These are phyloP conservation scores for Halictus quadricinctus DNA, from an alignment of 2,888 invertebrate genomes.

Conservation along the genomic window DNA sequence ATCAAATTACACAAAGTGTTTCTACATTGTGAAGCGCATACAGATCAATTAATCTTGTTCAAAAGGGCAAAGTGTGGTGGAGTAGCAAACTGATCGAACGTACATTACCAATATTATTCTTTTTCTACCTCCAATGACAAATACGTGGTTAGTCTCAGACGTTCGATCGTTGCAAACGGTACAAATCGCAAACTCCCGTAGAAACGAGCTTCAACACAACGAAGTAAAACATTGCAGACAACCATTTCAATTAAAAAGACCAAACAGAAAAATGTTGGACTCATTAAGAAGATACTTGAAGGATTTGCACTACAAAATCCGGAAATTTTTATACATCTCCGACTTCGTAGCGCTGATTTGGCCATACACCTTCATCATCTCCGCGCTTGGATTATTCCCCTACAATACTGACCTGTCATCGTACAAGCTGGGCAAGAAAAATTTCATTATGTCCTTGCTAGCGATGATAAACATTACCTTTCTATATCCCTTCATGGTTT, in stretches of 20 bases:
- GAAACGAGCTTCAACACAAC: neutral
- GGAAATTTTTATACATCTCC: slow-evolving; percentile 59
- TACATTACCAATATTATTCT: slow-evolving; percentile 35
- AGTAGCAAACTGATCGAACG: neutral
- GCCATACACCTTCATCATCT: slow-evolving; percentile 61
- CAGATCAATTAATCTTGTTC: slow-evolving; percentile 28
- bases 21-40: neutral
- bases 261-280: neutral
- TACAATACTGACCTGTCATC: slow-evolving; percentile 56
- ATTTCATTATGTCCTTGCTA: slow-evolving; percentile 57
- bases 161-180: neutral
- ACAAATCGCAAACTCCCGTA: neutral
- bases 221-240: neutral
- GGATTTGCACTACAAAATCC: slow-evolving; percentile 40
- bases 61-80: slow-evolving; percentile 36
- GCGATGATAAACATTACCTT: slow-evolving; percentile 24
- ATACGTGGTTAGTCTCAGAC: slow-evolving; percentile 26
- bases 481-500: slow-evolving; percentile 34
- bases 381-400: slow-evolving; percentile 69
- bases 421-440: slow-evolving; percentile 47
- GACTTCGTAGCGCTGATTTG: slow-evolving; percentile 69
- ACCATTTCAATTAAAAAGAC: neutral
- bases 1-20: slow-evolving; percentile 2
- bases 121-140: neutral
- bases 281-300: neutral